These are phyloP conservation scores for Montipora foliosa DNA, from an alignment of 64 coral and sea anemone species.

Conservation along the genomic window DNA sequence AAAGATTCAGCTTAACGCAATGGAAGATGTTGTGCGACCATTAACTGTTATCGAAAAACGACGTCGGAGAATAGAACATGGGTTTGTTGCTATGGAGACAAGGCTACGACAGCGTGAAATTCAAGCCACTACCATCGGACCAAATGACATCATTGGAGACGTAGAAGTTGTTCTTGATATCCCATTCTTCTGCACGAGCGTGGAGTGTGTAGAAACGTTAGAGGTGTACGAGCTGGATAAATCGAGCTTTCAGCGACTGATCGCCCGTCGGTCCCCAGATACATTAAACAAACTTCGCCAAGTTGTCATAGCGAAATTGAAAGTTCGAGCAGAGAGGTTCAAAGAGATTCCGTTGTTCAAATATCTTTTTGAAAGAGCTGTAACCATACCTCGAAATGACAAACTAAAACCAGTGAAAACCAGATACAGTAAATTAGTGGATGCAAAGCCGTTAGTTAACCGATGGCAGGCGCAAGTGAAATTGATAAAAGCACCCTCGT, in stretches of 20 bases:
- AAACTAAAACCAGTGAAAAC: background rate
- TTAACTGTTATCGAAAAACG: conserved; percentile 85
- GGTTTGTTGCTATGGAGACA: conserved; percentile 83
- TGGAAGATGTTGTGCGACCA: conserved; percentile 66
- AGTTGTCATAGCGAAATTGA: conserved; percentile 72
- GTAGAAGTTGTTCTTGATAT: conserved; percentile 82
- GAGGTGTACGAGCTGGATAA: conserved; percentile 89
- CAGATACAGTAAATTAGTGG: background rate
- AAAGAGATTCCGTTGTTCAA: conserved; percentile 69
- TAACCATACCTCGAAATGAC: background rate
- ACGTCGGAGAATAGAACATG: conserved; percentile 66
- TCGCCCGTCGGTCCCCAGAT: conserved; percentile 67
- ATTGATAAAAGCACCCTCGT: background rate
- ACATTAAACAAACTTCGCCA: conserved; percentile 58
- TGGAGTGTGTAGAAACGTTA: conserved; percentile 80
- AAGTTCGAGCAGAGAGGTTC: conserved; percentile 55
- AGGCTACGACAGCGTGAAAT: conserved; percentile 66
- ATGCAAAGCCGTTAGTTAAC: background rate
- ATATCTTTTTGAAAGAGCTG: conserved; percentile 60
- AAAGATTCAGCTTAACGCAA: conserved; percentile 29
- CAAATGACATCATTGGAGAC: conserved; percentile 87
- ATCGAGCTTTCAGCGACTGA: conserved; percentile 77
- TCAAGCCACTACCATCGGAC: conserved; percentile 75
- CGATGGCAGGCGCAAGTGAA: background rate
- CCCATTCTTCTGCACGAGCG: conserved; percentile 66